Evolutionary conservation across 64 coral and sea anemone genomes (phyloP).

Genomic region (Trachythela sp.): DNA sequence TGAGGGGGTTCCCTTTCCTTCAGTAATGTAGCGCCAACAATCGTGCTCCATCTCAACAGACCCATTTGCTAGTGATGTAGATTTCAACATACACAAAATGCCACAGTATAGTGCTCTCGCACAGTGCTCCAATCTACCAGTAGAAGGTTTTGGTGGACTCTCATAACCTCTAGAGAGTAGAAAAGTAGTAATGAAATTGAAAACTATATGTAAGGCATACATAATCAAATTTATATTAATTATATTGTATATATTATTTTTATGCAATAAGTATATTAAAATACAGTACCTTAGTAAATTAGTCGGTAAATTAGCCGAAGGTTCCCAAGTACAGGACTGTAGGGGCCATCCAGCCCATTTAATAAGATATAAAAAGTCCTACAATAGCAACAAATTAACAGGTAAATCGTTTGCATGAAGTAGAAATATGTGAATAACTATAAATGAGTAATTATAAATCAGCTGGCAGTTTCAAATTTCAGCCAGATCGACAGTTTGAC

Average conservation of each 20-base stretch:
- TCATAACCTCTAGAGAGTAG: slow-evolving; percentile 36
- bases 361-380: slow-evolving; percentile 38
- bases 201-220: not conserved
- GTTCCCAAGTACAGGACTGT: slow-evolving; percentile 40
- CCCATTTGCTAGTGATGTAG: not conserved
- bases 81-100: not conserved
- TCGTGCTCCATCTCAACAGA: slow-evolving; percentile 40
- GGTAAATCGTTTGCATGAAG: not conserved
- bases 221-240: no score
- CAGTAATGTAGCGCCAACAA: slow-evolving; percentile 33
- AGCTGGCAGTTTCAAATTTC: no score
- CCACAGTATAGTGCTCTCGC: slow-evolving; percentile 5
- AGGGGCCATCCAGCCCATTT: slow-evolving; percentile 48
- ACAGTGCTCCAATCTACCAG: not conserved
- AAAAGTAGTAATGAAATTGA: not conserved
- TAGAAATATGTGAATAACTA: not conserved
- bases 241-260: no score
- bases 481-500: no score
- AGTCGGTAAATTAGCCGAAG: slow-evolving; percentile 24
- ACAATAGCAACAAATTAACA: not conserved
- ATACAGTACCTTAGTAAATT: slow-evolving; percentile 39
- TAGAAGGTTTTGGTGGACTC: not conserved
- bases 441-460: not conserved
- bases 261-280: not conserved
- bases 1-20: slow-evolving; percentile 26